Evolutionary conservation across 2,888 invertebrate species (phyloP), one percentile per base, ranked within the genome.

Genomic region (Epinotia bilunana): DNA sequence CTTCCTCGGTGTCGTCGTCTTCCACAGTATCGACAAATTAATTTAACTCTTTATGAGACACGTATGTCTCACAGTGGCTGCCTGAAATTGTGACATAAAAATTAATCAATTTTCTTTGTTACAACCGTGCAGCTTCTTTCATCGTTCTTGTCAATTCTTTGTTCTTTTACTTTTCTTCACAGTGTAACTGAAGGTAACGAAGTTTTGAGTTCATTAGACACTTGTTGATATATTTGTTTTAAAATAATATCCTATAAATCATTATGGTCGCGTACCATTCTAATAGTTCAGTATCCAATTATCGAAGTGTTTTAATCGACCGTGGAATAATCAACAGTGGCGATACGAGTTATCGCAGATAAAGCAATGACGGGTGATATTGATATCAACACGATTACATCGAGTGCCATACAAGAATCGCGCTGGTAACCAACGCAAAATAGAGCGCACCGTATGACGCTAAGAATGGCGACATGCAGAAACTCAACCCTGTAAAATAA

Each of bases 1-100:
- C 83, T 78, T 88, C 87, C 49, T 83, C 83, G 72, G 86, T 87
- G 71, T 88, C 87, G 62, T 86, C 86, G 43, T 79, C 79, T 71
- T 75, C 68, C 58, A 67, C 43, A 33, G 68, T 67, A 49, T 67
- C 61, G 71, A 60, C 65, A 58, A 75, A 43, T 20, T 67, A 67
- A 63, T 72, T 72, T n/a, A 68, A 49, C 18, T 75, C 58, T 65
- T 64, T 60, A 13, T 53, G 71, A 61, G 33, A 43, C 73, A 68
- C 72, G 23, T 64, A 62, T 71, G 69, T 53, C 33, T 20, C 20
- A 68, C 61, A 61, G 43, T 53, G 53, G 53, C 60, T 23, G 23
- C 43, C 70, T 57, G 74, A 57, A 70, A 58, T 20, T 58, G 20
- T 57, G 65, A 3, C 20, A 71, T 65, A 43, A 55, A 33, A 33